Conservation (phyloP, 2,113 vertebrate species). For the Hippocampus zosterae region DNA sequence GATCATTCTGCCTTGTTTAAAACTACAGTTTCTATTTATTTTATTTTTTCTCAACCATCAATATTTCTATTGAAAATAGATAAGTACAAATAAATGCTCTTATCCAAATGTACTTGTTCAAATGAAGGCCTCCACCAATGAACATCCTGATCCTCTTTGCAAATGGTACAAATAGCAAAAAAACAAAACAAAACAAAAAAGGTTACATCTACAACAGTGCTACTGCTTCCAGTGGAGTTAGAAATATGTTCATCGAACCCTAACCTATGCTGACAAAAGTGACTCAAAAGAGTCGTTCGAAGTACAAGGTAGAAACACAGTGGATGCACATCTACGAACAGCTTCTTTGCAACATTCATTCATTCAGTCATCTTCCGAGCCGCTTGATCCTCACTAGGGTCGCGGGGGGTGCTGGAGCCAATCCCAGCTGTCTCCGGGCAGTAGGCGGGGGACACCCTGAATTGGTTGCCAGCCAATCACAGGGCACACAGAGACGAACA, state of each 20-base stretch:
- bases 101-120: background rate
- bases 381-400: too few relatives aligned
- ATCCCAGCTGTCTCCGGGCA: too few relatives aligned
- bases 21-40: background rate
- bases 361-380: too few relatives aligned
- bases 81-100: background rate
- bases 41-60: background rate
- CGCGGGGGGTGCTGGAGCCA: too few relatives aligned
- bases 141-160: background rate
- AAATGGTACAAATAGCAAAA: background rate
- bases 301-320: background rate
- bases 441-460: too few relatives aligned
- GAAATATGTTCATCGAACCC: background rate
- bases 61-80: background rate
- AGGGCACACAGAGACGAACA: too few relatives aligned
- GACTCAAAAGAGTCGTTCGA: background rate
- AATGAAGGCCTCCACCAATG: background rate
- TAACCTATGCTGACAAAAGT: background rate
- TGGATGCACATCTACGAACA: too few relatives aligned
- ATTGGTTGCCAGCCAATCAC: too few relatives aligned
- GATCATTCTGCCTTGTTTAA: too few relatives aligned
- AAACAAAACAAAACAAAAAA: background rate
- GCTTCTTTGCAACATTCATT: too few relatives aligned
- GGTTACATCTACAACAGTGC: background rate
- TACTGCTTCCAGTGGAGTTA: background rate